Base-by-base conservation (phyloP, 2,113 vertebrate species). In the Camelus bactrianus region DNA sequence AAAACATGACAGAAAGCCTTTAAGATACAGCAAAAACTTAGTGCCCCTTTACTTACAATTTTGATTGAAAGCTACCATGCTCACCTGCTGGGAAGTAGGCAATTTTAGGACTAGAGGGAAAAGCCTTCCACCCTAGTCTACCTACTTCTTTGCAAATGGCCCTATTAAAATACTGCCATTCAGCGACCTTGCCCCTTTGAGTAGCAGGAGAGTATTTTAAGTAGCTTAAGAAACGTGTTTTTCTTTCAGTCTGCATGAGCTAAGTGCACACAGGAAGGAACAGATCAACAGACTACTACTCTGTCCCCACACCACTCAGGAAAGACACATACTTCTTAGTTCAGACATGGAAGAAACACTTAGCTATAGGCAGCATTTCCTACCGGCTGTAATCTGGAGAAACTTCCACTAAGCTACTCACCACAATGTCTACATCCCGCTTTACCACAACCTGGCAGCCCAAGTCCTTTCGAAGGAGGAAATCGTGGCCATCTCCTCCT, bases 1-100 rank as follows among this genome's bases (percentile, higher is more conserved):
- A 54, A 93, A 90, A 95, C 76, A 60, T 73, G 70, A 89, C 46
- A 95, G 60, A 46, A 93, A 92, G 64, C 28, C 69, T 94, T 93
- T 48, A 60, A 84, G 35, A 80, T 65, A n/a, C 1, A 94, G 50
- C 81, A 50, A 81, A 87, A 95, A 84, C 65, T 75, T 38, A 32
- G 4, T 90, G n/a, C 38, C 80, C 64, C 58, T 87, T 72, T 73
- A 94, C 48, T 81, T 58, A 54, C 3, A 35, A 52, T 26, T 73
- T 38, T 93, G 85, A 89, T 0, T 88, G 52, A 95, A 92, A 96
- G 84, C 54, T 92, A 60, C 60, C 75, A 80, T 6, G 8, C 38
- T 42, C 50, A 62, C 76, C 70, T 81, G 60, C 56, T 82, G 48
- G 56, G 32, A 94, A 84, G 79, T 10, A 28, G 10, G 38, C 28